A percentile compares a stretch with the other conserved stretches of the same genome.
phyloP scores from a whole-genome alignment of 2,797 vertebrate genomes.

The Sebastes goodei region DNA sequence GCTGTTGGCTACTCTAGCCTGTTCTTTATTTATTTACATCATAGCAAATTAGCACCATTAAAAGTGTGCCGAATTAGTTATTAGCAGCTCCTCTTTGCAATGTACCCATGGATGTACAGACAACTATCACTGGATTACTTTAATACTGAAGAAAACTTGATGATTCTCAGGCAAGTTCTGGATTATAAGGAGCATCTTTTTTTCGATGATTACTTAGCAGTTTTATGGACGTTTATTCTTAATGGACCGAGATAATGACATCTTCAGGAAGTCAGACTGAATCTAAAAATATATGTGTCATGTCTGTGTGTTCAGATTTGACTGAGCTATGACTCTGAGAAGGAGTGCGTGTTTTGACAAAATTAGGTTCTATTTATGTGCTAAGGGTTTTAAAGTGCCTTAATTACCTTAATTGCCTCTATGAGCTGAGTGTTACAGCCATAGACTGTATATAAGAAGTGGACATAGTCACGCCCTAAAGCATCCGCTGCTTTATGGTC shows the following conservation, averaged over 20 bases:
- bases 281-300: neutral
- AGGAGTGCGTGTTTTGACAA: accelerated
- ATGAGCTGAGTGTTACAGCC: too few species aligned
- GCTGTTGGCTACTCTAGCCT: neutral
- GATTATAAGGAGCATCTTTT: neutral
- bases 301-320: neutral
- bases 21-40: neutral
- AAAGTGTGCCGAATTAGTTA: neutral
- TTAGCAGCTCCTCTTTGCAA: neutral
- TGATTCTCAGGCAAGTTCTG: neutral
- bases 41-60: neutral
- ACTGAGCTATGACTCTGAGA: neutral
- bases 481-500: too few species aligned
- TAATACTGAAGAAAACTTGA: too few species aligned
- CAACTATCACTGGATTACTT: too few species aligned
- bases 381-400: too few species aligned
- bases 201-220: neutral
- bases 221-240: neutral
- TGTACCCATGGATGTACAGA: neutral
- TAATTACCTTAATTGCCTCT: neutral
- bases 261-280: neutral
- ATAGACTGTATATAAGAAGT: too few species aligned
- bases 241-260: too few species aligned
- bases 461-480: too few species aligned
- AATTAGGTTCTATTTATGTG: too few species aligned